Conservation (phyloP, 2,797 vertebrate genomes). For the Catostomus latipinnis region DNA sequence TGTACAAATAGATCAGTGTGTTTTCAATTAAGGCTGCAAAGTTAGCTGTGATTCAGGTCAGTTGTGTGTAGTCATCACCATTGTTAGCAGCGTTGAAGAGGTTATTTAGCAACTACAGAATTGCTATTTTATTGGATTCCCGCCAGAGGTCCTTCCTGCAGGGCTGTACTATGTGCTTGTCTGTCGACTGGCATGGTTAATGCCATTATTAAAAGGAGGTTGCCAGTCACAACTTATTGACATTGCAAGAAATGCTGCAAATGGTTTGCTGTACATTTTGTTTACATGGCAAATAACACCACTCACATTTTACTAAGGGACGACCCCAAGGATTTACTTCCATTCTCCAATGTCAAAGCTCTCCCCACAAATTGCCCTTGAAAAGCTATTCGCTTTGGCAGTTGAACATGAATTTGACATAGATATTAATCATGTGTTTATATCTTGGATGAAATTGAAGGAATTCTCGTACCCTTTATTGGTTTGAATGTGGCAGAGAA, state of each 20-base stretch:
- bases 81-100: not conserved
- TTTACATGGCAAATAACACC: constrained; percentile 7
- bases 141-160: constrained; percentile 14
- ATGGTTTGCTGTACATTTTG: not conserved
- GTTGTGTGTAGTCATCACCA: not conserved
- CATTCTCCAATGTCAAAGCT: not conserved
- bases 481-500: not conserved
- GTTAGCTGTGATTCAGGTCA: not conserved
- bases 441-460: constrained; percentile 37
- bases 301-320: constrained; percentile 12
- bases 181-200: constrained; percentile 5
- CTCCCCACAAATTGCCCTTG: constrained; percentile 24
- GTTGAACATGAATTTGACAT: constrained; percentile 41
- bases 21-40: not conserved
- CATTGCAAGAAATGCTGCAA: not conserved
- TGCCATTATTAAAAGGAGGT: constrained; percentile 12
- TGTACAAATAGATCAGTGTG: not conserved
- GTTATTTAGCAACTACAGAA: constrained; percentile 16
- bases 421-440: constrained; percentile 44
- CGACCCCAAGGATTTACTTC: not conserved
- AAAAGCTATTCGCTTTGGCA: constrained; percentile 22
- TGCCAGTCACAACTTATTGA: constrained; percentile 17
- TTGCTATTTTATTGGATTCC: constrained; percentile 30
- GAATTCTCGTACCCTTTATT: constrained; percentile 1
- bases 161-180: not conserved